Conservation (phyloP, 2,888 invertebrate species). For the Chaitophorus viminalis region DNA sequence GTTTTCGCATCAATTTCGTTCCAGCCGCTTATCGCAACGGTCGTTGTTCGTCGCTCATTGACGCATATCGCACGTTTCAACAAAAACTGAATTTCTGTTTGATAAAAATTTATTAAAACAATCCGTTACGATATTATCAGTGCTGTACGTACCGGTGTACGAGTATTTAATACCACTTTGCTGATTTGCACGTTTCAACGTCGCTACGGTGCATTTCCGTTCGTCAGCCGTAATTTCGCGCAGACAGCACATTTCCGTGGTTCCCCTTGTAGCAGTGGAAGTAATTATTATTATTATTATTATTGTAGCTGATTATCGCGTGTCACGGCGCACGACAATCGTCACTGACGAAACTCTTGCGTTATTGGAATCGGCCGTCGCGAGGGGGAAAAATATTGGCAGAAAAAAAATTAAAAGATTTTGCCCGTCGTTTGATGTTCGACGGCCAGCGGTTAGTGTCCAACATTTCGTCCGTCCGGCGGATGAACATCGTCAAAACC, state of each 20-base stretch:
- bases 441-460: constrained; percentile 11
- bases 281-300: neutral
- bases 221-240: too few relatives aligned
- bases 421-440: constrained; percentile 28
- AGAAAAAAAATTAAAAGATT: too few relatives aligned
- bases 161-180: too few relatives aligned
- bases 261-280: neutral
- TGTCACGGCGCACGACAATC: neutral
- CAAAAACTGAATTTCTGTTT: too few relatives aligned
- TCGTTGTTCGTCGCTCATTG: neutral
- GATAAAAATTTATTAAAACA: too few relatives aligned
- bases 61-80: neutral
- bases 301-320: neutral
- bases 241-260: too few relatives aligned
- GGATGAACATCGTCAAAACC: constrained; percentile 54
- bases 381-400: neutral
- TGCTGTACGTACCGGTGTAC: too few relatives aligned
- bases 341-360: neutral
- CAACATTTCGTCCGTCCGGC: constrained; percentile 39
- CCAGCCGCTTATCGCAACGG: constrained; percentile 29
- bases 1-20: constrained; percentile 40
- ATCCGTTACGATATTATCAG: too few relatives aligned
- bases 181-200: too few relatives aligned
- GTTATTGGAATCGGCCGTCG: neutral
- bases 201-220: too few relatives aligned